Conservation (phyloP, 2,888 invertebrate species). For the Noctua pronuba region DNA sequence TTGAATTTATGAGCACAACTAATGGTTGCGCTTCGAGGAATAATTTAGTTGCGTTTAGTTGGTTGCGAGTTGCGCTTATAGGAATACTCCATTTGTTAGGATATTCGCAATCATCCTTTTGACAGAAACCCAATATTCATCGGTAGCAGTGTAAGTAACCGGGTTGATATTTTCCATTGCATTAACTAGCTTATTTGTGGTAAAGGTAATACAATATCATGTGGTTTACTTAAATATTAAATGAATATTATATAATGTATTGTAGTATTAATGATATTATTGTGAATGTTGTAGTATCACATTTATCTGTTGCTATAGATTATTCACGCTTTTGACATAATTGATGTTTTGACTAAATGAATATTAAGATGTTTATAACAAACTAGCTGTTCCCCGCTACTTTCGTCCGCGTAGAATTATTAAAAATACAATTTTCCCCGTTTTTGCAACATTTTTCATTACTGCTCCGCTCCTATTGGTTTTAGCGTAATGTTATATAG, state of each 20-base stretch:
- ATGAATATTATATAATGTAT: background rate
- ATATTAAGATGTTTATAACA: too few species aligned
- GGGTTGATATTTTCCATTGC: background rate
- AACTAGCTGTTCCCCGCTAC: too few species aligned
- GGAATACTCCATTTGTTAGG: too few species aligned
- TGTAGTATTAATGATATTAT: conserved; percentile 7
- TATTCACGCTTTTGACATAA: background rate
- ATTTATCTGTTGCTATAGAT: background rate
- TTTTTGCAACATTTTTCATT: too few species aligned
- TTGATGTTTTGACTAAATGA: background rate
- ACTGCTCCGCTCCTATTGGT: too few species aligned
- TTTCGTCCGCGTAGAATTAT: too few species aligned
- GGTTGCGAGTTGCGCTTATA: too few species aligned
- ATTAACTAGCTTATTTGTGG: conserved; percentile 20
- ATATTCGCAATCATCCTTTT: background rate
- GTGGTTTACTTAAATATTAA: conserved; percentile 39
- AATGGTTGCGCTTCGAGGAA: too few species aligned
- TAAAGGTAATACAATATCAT: conserved; percentile 9
- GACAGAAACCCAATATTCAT: background rate
- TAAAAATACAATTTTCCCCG: too few species aligned
- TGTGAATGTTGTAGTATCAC: conserved; percentile 3
- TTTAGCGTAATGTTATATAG: too few species aligned
- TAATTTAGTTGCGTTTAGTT: too few species aligned
- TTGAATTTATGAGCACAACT: too few species aligned
- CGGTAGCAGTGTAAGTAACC: background rate